Evolutionary conservation across 2,888 invertebrate species (phyloP).

Genomic region (Lasioglossum zephyrum): DNA sequence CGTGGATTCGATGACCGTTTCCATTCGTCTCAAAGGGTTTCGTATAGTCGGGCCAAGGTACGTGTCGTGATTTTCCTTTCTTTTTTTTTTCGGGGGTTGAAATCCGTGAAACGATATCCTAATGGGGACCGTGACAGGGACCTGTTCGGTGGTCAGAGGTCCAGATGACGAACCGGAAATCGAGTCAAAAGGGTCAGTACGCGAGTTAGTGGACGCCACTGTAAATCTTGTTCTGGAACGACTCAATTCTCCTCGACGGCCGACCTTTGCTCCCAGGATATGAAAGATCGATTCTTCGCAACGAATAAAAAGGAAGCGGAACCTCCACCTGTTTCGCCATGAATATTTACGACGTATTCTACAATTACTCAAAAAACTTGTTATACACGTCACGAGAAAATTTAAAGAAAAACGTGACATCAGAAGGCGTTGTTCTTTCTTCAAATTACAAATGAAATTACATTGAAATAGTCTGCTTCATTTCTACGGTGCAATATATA

Average conservation of each 20-base stretch:
- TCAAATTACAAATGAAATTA: neutral
- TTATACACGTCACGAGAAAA: neutral
- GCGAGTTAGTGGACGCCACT: constrained; percentile 78
- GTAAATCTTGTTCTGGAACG: constrained; percentile 67
- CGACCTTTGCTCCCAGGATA: constrained; percentile 66
- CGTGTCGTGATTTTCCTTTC: constrained; percentile 56
- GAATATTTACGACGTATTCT: constrained; percentile 25
- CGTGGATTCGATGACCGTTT: constrained; percentile 22
- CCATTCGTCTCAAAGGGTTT: constrained; percentile 45
- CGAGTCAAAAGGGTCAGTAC: constrained; percentile 68
- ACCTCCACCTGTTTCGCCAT: constrained; percentile 62
- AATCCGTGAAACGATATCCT: constrained; percentile 75
- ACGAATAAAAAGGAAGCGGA: constrained; percentile 63
- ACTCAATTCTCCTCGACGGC: constrained; percentile 69
- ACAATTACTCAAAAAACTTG: neutral
- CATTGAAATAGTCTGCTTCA: neutral
- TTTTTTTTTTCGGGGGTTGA: constrained; percentile 52
- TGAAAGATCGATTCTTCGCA: constrained; percentile 66
- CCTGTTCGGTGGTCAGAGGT: constrained; percentile 81
- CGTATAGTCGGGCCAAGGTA: constrained; percentile 18
- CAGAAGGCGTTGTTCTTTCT: neutral
- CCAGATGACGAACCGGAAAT: constrained; percentile 79
- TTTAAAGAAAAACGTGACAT: neutral
- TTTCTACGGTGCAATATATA: neutral
- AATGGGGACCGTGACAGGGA: constrained; percentile 77